Evolutionary conservation across 2,888 invertebrate species (phyloP), one percentile per base, ranked within the genome.

Genomic region (Lingula anatina): DNA sequence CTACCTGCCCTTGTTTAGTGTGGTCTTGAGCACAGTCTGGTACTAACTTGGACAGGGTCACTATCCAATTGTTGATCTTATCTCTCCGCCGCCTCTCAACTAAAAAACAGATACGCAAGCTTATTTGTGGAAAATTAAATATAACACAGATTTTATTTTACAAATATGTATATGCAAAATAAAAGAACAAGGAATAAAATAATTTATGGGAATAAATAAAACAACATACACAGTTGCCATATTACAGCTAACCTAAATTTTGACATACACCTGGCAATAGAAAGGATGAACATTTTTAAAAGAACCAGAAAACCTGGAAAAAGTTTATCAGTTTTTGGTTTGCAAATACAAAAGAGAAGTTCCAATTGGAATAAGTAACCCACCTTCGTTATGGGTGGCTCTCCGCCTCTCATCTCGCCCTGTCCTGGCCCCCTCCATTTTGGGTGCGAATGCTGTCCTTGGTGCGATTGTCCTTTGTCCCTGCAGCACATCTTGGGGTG

Each of bases 41-140:
- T 47, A 96, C 87, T 57, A 95, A 85, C 71, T 91, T 89, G 2
- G 92, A 90, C 50, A 96, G 79, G 76, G 90, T 91, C 45, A 89
- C 86, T 60, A 96, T 96, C 95, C 95, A 96, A 70, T 87, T 90
- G 76, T 96, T 96, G 57, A 96, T 96, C 82, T 95, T 96, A 72
- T 95, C 94, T 62, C 96, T 81, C 41, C 96, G 82, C 56, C 95
- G 81, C 63, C 95, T 83, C 76, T 96, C 95, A 2, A 96, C 94
- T 77, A 63, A 18, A 50, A 41, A 44, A 31, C 15, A 40, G n/a
- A 15, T 12, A 12, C 35, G 35, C n/a, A 35, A 35, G n/a, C 35
- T 12, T 35, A 12, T n/a, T 35, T 12, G n/a, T n/a, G n/a, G n/a
- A n/a, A n/a, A n/a, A n/a, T n/a, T n/a, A n/a, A n/a, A n/a, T n/a